Base-by-base conservation (phyloP, 2,797 vertebrate genomes). In the Macroramphosus scolopax region DNA sequence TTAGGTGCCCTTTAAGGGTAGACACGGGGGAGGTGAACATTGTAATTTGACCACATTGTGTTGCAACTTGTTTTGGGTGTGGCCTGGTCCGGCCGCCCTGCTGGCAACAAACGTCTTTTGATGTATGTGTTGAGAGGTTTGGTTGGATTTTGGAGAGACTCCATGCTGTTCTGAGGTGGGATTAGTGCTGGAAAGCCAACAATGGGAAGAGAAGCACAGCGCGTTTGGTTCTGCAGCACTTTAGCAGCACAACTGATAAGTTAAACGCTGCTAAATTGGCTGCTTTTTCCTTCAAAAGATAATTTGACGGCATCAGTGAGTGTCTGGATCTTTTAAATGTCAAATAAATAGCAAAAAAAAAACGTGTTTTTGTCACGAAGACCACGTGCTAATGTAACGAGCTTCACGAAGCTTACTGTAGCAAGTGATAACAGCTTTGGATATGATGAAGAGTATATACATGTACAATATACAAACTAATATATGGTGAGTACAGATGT, bases 31-130 rank as follows among this genome's bases (percentile, higher is more conserved):
- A 71, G 66, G 54, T 34, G 60, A 75, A 48, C 63, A 3, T 45
- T 79, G 72, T 84, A 75, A 84, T 83, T 77, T 80, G 70, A 79
- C 54, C 58, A 50, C 62, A 57, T 65, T 72, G 71, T 55, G 76
- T 55, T 60, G 63, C 5, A 29, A 68, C 75, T 72, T 75, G 81
- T 73, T 62, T 52, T 17, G 76, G 80, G 81, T 69, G 84, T 36
- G 69, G 80, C 36, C 44, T 3, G 45, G 67, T 78, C 67, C 36
- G 10, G 63, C 42, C 26, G 43, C 48, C 38, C 57, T 5, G 42
- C 75, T 68, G 63, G 56, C 66, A 66, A 39, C 72, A 68, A 68
- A 66, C 53, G 45, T 58, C 69, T 70, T 84, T 83, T 86, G 81
- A 84, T 79, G 76, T 77, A 3, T 7, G 44, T 29, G 67, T 79